These are phyloP conservation scores for Chaetodon auriga DNA, from an alignment of 2,113 vertebrate genomes.

Conservation along the genomic window DNA sequence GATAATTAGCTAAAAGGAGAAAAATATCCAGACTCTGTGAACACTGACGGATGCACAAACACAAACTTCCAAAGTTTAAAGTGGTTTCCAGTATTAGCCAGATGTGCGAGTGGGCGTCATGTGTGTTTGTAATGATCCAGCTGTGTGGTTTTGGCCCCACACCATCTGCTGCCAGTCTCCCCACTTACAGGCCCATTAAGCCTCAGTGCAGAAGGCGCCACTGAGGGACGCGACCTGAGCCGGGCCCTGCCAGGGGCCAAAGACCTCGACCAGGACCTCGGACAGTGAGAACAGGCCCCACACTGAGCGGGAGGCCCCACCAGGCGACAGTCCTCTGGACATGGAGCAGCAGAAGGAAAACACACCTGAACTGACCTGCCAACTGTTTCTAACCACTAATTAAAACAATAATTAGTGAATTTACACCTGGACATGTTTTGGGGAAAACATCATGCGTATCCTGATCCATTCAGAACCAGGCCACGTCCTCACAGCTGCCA, in stretches of 20 bases:
- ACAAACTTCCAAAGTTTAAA: neutral
- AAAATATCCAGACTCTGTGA: neutral
- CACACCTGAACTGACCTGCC: neutral
- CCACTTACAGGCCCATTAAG: neutral
- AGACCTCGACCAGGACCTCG: conserved; percentile 7
- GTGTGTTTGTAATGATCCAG: neutral
- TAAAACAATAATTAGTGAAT: neutral
- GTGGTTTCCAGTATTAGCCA: neutral
- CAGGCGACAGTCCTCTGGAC: neutral
- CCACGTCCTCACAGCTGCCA: neutral
- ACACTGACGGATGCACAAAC: neutral
- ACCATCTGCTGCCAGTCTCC: conserved; percentile 31
- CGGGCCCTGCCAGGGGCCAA: neutral
- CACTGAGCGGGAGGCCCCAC: neutral
- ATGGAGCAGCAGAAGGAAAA: neutral
- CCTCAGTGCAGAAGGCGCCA: neutral
- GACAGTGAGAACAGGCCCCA: neutral
- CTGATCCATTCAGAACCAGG: neutral
- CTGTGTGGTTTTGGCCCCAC: conserved; percentile 21
- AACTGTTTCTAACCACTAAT: neutral
- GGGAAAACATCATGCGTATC: too few species aligned
- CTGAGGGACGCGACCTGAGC: conserved; percentile 14
- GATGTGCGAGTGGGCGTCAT: neutral
- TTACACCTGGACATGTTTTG: neutral
- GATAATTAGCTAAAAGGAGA: neutral